Evolutionary conservation across 1,140 invertebrate genomes (phyloP).

Genomic region (Brachionus calyciflorus): DNA sequence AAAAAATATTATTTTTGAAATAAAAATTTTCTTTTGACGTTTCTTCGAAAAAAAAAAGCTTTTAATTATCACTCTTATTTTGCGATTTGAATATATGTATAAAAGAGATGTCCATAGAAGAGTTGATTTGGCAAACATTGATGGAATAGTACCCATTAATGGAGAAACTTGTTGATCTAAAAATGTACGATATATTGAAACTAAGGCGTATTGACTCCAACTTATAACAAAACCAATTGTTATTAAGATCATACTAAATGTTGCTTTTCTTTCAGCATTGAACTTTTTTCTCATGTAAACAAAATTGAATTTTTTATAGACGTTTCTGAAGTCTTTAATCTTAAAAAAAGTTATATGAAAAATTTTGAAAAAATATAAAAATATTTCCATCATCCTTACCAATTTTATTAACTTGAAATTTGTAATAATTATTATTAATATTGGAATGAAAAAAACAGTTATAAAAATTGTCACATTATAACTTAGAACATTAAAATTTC

Average conservation of each 20-base stretch:
- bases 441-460: conserved; percentile 19
- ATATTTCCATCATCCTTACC: background rate
- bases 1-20: no score
- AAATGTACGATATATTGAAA: conserved; percentile 25
- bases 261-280: conserved; percentile 12
- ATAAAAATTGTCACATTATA: conserved; percentile 43
- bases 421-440: background rate
- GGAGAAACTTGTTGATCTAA: background rate
- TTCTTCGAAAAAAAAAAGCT: background rate
- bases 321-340: conserved; percentile 1
- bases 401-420: conserved; percentile 17
- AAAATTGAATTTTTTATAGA: conserved; percentile 1
- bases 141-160: conserved; percentile 23
- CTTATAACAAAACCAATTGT: conserved; percentile 12
- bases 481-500: conserved; percentile 38
- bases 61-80: background rate
- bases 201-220: conserved; percentile 36
- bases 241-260: conserved; percentile 25
- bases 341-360: background rate
- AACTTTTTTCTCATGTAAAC: background rate
- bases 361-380: background rate
- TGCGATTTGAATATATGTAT: conserved; percentile 30
- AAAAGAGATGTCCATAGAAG: conserved; percentile 33
- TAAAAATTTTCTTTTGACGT: background rate
- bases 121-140: conserved; percentile 42